Conservation (phyloP, 2,888 invertebrate species). For the Drepanosiphum platanoidis region DNA sequence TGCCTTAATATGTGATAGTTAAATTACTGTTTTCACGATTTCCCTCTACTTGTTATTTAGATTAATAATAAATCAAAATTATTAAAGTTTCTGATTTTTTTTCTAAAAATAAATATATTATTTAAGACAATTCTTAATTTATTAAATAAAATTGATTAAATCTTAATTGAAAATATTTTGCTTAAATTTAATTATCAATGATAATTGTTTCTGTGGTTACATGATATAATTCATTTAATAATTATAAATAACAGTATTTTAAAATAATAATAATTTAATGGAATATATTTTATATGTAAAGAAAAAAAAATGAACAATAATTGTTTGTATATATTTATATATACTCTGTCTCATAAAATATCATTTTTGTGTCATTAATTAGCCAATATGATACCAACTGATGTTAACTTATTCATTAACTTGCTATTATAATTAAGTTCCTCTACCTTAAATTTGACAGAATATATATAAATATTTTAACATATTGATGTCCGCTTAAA, state of each 20-base stretch:
- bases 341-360: not conserved
- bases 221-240: conserved; percentile 34
- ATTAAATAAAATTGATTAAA: too few relatives aligned
- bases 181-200: conserved; percentile 12
- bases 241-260: conserved; percentile 43
- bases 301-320: not conserved
- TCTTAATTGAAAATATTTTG: not conserved
- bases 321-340: not conserved
- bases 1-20: too few relatives aligned
- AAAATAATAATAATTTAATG: conserved; percentile 31
- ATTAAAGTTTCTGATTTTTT: too few relatives aligned
- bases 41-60: not conserved
- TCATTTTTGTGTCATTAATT: not conserved
- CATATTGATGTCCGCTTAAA: conserved; percentile 46
- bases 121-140: too few relatives aligned
- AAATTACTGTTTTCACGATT: not conserved
- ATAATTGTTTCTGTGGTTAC: conserved; percentile 43
- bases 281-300: conserved; percentile 14
- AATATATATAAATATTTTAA: conserved; percentile 13
- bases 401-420: not conserved
- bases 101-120: too few relatives aligned
- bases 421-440: not conserved
- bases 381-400: not conserved
- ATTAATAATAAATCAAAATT: too few relatives aligned
- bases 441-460: too few relatives aligned